Evolutionary conservation across 2,888 invertebrate genomes (phyloP).

Genomic region (Ctena decussata): DNA sequence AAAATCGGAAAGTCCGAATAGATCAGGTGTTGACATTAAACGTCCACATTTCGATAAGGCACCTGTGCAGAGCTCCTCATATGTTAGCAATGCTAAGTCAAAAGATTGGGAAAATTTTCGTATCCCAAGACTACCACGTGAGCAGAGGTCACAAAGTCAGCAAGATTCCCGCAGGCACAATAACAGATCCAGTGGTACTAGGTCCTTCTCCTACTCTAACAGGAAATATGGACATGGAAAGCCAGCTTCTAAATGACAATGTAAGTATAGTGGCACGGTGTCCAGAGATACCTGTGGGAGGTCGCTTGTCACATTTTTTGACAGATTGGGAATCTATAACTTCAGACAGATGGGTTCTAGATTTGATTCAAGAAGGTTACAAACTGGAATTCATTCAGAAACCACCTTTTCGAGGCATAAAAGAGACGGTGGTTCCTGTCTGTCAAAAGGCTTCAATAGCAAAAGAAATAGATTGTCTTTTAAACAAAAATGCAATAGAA

Average conservation of each 20-base stretch:
- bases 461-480: constrained; percentile 25
- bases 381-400: constrained; percentile 24
- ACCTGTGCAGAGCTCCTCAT: neutral
- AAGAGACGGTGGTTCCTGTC: constrained; percentile 14
- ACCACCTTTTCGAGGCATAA: constrained; percentile 20
- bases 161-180: neutral
- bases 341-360: too few species aligned
- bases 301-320: constrained; percentile 4
- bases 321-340: too few species aligned
- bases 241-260: too few species aligned
- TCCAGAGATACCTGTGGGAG: constrained; percentile 45
- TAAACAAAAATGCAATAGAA: constrained; percentile 46
- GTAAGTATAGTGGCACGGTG: constrained; percentile 16
- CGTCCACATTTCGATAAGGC: neutral
- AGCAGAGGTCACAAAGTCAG: neutral
- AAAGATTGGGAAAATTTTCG: neutral
- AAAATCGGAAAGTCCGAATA: neutral
- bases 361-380: constrained; percentile 21
- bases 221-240: too few species aligned
- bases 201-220: neutral
- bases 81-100: neutral
- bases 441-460: constrained; percentile 6
- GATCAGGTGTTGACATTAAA: neutral
- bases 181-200: neutral
- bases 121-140: neutral